Base-by-base conservation (phyloP, 2,113 vertebrate genomes). In the Pollimyrus isidori region DNA sequence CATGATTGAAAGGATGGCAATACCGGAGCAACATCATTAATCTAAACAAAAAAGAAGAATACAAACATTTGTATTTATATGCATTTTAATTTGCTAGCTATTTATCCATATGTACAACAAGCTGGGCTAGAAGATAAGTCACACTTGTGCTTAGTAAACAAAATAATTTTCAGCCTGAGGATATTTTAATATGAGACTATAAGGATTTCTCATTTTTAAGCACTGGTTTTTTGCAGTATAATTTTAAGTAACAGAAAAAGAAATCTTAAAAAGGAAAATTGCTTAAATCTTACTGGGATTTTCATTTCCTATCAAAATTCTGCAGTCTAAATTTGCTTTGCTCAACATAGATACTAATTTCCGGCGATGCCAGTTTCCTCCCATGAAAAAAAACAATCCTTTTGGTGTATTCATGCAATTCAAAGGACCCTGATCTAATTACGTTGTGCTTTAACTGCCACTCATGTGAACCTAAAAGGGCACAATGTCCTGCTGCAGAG, bases 381-480 rank as follows among this genome's bases (percentile, higher is more conserved):
- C 26, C 9, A 73, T 26, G 26, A 10, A 3, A n/a, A 62, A n/a
- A n/a, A 62, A 35, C 7, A 1, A n/a, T 69, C 62, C 62, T 13
- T 69, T 26, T 69, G 62, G n/a, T 26, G 62, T 69, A 69, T 69
- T 69, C 62, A 69, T 69, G 62, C 62, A 13, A 69, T 30, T 69
- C 62, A 69, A 69, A 69, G 26, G n/a, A 30, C 62, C n/a, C 10
- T 69, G 62, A 69, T 69, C 62, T 69, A 69, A 69, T 69, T 30
- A 69, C n/a, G n/a, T 30, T 69, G 62, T 69, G 62, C 62, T 30
- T 69, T 69, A 69, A 69, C 30, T 69, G 62, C 26, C 62, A 10
- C 76, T 82, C 76, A 82, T 82, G 76, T 82, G 39, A 30, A 69
- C 62, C 62, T 69, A 69, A 69, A 69, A 69, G 62, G 62, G 62